Evolutionary conservation across 2,797 vertebrate genomes (phyloP), one percentile per base, ranked within the genome.

Genomic region (Australoheros facetus): DNA sequence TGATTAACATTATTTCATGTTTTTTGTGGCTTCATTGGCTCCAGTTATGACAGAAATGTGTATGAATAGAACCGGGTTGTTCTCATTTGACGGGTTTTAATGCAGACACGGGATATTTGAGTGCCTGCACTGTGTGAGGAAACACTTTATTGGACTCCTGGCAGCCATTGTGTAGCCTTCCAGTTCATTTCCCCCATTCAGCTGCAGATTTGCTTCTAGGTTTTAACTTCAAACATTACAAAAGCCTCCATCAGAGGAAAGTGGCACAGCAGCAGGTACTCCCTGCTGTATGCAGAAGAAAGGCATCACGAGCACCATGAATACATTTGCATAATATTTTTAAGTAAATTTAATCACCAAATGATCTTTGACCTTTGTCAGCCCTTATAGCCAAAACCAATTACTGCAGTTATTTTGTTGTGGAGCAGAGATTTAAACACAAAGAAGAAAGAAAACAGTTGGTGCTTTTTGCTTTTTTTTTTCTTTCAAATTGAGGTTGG

Each of bases 41-140:
- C 17, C 26, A n/a, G 23, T 30, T 69, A 13, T 69, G 1, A 28
- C 16, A 48, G 16, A 69, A 51, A 69, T 69, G 64, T 51, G 42
- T 19, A 8, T 51, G 64, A 10, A 51, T 8, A 17, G 42, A 69
- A 69, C 30, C 28, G 42, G 16, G 48, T 17, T 69, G 42, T 69
- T 69, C 30, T 51, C 17, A 13, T 69, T 69, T 71, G 12, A 62
- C 32, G 48, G 45, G 9, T 72, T 59, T 78, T 60, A 78, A 85
- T 88, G 28, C 37, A 75, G 86, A 32, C 57, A 51, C 62, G 80
- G 51, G 28, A 57, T 30, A 30, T 69, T 62, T 73, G 7, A 14
- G 23, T 53, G n/a, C 45, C 77, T 12, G 14, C 32, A 56, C 53
- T 1, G 64, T 30, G 42, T 30, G 64, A 69, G 17, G 26, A 51